Base-by-base conservation (phyloP, 2,888 invertebrate species). In the Parthenolecanium corni region DNA sequence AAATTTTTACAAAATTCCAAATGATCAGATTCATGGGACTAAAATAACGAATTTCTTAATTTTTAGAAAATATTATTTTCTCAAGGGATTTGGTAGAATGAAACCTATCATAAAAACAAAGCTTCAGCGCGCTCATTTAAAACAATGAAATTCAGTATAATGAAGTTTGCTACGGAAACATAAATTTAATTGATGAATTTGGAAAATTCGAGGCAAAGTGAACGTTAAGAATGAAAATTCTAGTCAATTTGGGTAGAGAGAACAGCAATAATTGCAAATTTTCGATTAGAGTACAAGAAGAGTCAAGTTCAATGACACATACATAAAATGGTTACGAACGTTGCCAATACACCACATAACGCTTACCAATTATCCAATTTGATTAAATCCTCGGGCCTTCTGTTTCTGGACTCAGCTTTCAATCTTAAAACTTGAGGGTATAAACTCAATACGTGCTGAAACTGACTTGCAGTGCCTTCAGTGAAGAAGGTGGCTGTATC, bases 311-410 rank as follows among this genome's bases (percentile, higher is more conserved):
- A 49, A 49, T 49, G 49, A 49, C 49, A 49, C 49, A 49, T 23
- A 49, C 21, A 23, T 20, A 49, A 16, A 44, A 23, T 23, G 51
- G 51, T n/a, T 23, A 51, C 24, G 51, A 23, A 53, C 16, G 25
- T 6, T 21, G 14, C 3, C 6, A 49, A 14, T 16, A 47, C 44
- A n/a, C 51, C 11, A 20, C 23, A 49, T 23, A n/a, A 36, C 64
- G 69, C 88, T 89, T 79, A 90, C 93, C 93, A 93, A 76, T 89
- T 86, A 79, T 93, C 93, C 79, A 93, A 80, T 78, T 92, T 91
- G 76, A 93, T 85, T 73, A 92, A 82, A 77, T 93, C 93, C 76
- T 92, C 92, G 64, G 92, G 89, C 78, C 88, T 93, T 81, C 92
- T 92, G 74, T 83, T 85, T 76, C 87, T 89, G 76, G 82, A 83